Evolutionary conservation across 2,113 vertebrate genomes (phyloP).

Genomic region (Henicopernis longicauda): DNA sequence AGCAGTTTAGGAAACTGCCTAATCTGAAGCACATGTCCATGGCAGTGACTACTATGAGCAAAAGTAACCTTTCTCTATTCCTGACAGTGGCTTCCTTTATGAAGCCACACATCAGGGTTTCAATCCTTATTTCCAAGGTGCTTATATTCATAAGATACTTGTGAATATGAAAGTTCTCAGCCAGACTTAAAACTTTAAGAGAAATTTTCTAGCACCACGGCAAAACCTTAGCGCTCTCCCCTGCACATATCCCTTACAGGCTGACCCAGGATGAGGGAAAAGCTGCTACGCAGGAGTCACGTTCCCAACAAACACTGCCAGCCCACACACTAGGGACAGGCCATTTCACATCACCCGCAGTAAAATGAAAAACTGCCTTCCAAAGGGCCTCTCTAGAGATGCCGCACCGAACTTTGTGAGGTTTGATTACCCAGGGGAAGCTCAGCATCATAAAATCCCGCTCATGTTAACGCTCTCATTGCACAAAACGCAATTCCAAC

Average conservation of each 20-base stretch:
- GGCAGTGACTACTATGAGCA: background rate
- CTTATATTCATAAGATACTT: background rate
- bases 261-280: background rate
- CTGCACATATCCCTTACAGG: background rate
- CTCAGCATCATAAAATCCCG: background rate
- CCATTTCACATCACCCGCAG: background rate
- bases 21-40: accelerated
- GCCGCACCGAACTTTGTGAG: accelerated
- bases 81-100: background rate
- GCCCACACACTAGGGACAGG: background rate
- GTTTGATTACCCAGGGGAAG: too few relatives aligned
- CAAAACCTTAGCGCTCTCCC: background rate
- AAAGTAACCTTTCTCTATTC: background rate
- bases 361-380: background rate
- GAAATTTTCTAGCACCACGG: background rate
- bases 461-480: background rate
- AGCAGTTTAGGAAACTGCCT: background rate
- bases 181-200: background rate
- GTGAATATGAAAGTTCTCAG: background rate
- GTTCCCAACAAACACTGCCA: background rate
- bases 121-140: background rate
- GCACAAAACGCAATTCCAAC: background rate
- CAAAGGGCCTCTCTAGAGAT: background rate
- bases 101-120: background rate
- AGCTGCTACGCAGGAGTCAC: background rate